Percentiles rank a stretch among this genome's conserved stretches.
Conservation (phyloP, 2,888 invertebrate species). For the Villa cingulata region DNA sequence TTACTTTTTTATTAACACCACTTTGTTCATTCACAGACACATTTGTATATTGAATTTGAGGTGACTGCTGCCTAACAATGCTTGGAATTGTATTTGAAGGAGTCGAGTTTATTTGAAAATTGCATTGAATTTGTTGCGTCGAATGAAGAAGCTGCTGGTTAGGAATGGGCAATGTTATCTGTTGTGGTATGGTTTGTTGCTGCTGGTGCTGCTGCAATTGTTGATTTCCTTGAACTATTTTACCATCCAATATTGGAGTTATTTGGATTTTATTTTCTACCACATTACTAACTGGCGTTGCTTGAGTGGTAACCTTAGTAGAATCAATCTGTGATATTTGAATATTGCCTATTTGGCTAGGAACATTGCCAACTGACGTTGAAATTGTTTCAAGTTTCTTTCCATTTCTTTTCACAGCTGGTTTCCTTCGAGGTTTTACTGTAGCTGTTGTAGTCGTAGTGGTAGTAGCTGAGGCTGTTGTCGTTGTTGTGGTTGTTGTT, state of each 20-base stretch:
- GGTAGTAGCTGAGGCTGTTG: slow-evolving; percentile 12
- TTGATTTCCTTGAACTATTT: slow-evolving; percentile 15
- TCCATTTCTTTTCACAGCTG: slow-evolving; percentile 28
- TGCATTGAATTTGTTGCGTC: slow-evolving; percentile 10
- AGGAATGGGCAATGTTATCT: slow-evolving; percentile 1
- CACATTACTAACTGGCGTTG: slow-evolving; percentile 25
- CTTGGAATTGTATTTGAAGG: too few species aligned
- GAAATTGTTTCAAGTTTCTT: slow-evolving; percentile 27
- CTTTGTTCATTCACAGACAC: neutral
- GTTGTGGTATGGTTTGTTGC: slow-evolving; percentile 14
- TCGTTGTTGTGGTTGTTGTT: neutral
- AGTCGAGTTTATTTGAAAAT: too few species aligned
- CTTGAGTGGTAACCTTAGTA: slow-evolving; percentile 21
- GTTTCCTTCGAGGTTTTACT: slow-evolving; percentile 32
- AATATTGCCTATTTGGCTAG: slow-evolving; percentile 37
- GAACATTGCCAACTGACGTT: slow-evolving; percentile 25
- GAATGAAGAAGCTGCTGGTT: slow-evolving; percentile 11
- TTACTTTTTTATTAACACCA: slow-evolving; percentile 2
- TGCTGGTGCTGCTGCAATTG: slow-evolving; percentile 8
- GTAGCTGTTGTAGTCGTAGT: slow-evolving; percentile 24
- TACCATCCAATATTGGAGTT: slow-evolving; percentile 31
- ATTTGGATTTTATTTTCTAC: slow-evolving; percentile 38
- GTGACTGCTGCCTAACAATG: slow-evolving; percentile 9
- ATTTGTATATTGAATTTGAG: slow-evolving; percentile 1
- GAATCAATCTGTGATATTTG: slow-evolving; percentile 36